A percentile compares a stretch with the other conserved stretches of the same genome.
Conservation (phyloP, 1,140 invertebrate genomes). For the Neodiprion virginianus region DNA sequence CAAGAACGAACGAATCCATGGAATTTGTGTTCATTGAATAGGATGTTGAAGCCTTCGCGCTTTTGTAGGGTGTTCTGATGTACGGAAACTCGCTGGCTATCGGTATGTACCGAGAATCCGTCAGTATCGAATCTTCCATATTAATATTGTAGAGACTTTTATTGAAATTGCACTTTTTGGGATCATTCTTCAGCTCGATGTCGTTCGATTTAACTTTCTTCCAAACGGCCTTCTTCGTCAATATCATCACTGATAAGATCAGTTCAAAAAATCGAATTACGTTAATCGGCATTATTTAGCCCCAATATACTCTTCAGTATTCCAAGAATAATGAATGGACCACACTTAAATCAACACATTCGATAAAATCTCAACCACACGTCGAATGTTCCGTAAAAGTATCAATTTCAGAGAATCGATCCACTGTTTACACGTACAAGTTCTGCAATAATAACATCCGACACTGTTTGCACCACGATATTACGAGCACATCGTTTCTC, state of each 20-base stretch:
- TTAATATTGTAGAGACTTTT: background rate
- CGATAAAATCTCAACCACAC: no score
- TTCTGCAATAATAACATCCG: no score
- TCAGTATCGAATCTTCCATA: conserved; percentile 1
- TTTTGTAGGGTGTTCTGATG: background rate
- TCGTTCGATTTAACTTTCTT: background rate
- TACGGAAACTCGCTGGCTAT: background rate
- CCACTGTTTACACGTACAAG: no score
- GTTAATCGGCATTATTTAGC: no score
- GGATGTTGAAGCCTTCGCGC: background rate
- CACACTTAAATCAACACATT: no score
- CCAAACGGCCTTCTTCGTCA: background rate
- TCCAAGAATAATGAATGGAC: no score
- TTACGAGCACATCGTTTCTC: no score
- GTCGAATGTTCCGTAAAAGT: no score
- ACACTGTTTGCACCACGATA: no score
- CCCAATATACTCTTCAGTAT: no score
- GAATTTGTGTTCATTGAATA: background rate
- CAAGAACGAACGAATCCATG: background rate
- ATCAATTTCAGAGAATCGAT: no score
- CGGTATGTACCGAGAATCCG: background rate
- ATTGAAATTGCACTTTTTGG: background rate
- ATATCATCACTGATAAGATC: background rate
- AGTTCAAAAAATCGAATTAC: no score
- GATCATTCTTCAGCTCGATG: background rate